Evolutionary conservation across 2,113 vertebrate species (phyloP).

Genomic region (Plectropomus leopardus): DNA sequence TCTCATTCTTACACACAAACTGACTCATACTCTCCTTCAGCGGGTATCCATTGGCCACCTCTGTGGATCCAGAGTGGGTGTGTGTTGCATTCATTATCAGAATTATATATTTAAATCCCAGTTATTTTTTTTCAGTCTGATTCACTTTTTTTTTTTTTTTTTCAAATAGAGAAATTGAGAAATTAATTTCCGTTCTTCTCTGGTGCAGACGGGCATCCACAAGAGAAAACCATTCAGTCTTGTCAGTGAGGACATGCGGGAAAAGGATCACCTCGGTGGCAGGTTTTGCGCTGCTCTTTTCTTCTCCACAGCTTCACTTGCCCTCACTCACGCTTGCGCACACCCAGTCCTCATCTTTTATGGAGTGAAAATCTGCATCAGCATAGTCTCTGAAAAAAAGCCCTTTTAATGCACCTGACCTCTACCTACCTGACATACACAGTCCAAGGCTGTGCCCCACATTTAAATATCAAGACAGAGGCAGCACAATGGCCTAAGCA

Average conservation of each 20-base stretch:
- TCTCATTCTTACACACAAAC: conserved; percentile 37
- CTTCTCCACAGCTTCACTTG: conserved; percentile 27
- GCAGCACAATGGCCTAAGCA: conserved; percentile 42
- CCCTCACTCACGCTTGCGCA: conserved; percentile 28
- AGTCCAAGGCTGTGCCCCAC: conserved; percentile 32
- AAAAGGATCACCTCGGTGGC: conserved; percentile 39
- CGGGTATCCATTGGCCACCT: conserved; percentile 21
- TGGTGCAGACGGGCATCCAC: conserved; percentile 20
- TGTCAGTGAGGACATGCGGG: conserved; percentile 32
- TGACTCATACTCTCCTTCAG: conserved; percentile 7
- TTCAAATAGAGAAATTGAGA: conserved; percentile 26
- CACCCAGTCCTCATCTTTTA: conserved; percentile 55
- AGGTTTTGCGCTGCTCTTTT: conserved; percentile 50
- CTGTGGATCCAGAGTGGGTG: conserved; percentile 33
- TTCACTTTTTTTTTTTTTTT: conserved; percentile 5
- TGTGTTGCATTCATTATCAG: conserved; percentile 62
- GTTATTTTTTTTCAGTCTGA: conserved; percentile 21
- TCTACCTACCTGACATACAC: conserved; percentile 46
- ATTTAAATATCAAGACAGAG: conserved; percentile 75
- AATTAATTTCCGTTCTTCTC: conserved; percentile 68
- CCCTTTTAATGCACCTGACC: conserved; percentile 67
- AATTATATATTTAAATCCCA: conserved; percentile 66
- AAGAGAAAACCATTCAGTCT: conserved; percentile 40
- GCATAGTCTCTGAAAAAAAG: conserved; percentile 50
- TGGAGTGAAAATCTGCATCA: conserved; percentile 58